Evolutionary conservation across 2,797 vertebrate genomes (phyloP).

Genomic region (Aselliscus stoliczkanus): DNA sequence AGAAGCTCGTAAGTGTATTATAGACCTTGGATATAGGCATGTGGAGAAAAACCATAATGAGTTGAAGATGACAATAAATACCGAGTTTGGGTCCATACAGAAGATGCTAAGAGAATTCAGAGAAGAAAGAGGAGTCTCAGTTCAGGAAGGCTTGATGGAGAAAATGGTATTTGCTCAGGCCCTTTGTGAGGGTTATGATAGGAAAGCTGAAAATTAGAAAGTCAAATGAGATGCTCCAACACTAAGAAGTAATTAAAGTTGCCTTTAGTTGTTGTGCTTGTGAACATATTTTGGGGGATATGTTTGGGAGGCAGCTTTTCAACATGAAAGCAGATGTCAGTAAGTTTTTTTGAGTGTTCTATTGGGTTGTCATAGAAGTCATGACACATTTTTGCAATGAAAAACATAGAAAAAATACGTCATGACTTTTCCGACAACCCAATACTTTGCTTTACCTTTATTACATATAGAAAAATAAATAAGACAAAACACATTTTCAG

Average conservation of each 20-base stretch:
- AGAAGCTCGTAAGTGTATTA: neutral
- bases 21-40: neutral
- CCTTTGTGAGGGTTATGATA: constrained; percentile 2
- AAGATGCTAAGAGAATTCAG: neutral
- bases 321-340: neutral
- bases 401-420: no score
- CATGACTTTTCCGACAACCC: no score
- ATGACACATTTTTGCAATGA: no score
- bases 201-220: neutral
- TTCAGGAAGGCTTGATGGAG: neutral
- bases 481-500: constrained; percentile 8
- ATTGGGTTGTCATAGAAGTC: no score
- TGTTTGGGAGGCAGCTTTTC: constrained; percentile 18
- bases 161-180: neutral
- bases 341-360: neutral
- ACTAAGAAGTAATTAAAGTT: neutral
- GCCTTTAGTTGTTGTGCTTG: neutral
- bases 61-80: neutral
- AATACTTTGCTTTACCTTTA: constrained; percentile 4
- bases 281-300: neutral
- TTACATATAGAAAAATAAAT: neutral
- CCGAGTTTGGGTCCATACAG: neutral
- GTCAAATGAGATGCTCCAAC: neutral
- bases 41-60: neutral
- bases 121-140: neutral